phyloP scores from a whole-genome alignment of 2,113 vertebrate genomes.

The Saguinus imperator region DNA sequence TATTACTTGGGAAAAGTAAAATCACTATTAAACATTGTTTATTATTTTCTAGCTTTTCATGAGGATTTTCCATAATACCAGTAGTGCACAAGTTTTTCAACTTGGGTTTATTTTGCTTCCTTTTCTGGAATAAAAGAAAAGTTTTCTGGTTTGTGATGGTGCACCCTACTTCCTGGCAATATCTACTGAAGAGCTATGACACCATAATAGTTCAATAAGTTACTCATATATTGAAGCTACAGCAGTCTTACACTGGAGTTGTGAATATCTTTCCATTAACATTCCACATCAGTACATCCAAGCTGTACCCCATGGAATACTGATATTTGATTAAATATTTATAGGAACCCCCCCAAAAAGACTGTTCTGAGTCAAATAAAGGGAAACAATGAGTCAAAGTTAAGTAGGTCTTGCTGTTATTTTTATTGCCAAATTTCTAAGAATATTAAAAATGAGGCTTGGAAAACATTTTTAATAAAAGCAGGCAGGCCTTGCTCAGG shows the following conservation, averaged over 20 bases:
- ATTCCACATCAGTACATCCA: background rate
- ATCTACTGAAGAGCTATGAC: background rate
- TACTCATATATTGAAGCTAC: background rate
- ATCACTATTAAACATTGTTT: background rate
- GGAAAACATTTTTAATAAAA: background rate
- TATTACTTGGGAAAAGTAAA: background rate
- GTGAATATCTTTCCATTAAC: background rate
- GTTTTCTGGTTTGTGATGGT: background rate
- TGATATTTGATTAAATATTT: background rate
- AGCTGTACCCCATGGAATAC: accelerated
- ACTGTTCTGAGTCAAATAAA: background rate
- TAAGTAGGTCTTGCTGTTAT: background rate
- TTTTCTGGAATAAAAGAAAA: background rate
- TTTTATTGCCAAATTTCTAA: background rate
- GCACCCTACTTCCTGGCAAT: background rate
- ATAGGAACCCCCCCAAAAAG: background rate
- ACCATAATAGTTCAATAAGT: background rate
- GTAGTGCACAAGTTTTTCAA: background rate
- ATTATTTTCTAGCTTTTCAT: background rate
- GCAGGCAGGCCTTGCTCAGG: background rate
- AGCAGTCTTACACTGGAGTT: background rate
- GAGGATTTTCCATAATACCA: background rate
- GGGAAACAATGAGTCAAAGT: background rate
- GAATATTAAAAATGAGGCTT: background rate
- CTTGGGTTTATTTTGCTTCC: background rate